These are phyloP conservation scores for Elegia similella DNA, from an alignment of 2,888 invertebrate genomes.

Conservation along the genomic window DNA sequence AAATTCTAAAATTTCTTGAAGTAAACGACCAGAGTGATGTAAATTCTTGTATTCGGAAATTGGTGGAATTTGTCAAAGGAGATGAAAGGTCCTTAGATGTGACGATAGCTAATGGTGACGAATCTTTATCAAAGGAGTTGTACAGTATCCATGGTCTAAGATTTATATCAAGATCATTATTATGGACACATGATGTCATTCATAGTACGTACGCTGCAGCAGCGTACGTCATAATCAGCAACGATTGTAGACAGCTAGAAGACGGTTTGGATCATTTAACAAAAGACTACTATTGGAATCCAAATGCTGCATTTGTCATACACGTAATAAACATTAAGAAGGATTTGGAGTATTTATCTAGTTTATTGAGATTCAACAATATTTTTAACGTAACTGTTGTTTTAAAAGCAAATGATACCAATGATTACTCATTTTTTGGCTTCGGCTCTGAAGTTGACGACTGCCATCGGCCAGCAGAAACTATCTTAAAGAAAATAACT, in stretches of 20 bases:
- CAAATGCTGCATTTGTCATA: slow-evolving; percentile 8
- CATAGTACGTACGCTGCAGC: no score
- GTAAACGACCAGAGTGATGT: neutral
- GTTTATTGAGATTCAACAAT: slow-evolving; percentile 5
- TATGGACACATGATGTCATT: neutral
- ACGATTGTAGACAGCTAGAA: neutral
- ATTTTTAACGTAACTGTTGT: slow-evolving; percentile 11
- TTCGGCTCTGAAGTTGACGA: neutral
- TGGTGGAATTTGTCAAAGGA: neutral
- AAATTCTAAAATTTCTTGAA: neutral
- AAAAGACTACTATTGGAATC: slow-evolving; percentile 8
- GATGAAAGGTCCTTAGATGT: neutral
- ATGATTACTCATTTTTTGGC: neutral
- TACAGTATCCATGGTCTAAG: neutral
- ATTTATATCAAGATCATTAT: neutral
- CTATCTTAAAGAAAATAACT: neutral
- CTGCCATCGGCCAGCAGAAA: slow-evolving; percentile 12
- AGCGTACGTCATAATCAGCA: slow-evolving; percentile 5
- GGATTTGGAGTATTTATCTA: neutral
- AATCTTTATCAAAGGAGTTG: neutral
- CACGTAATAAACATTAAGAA: neutral
- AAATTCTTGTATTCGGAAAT: neutral
- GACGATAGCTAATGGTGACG: neutral
- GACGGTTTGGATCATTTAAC: neutral
- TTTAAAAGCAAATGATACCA: neutral